Base-by-base conservation (phyloP, 2,113 vertebrate genomes). In the Lipophrys pholis region DNA sequence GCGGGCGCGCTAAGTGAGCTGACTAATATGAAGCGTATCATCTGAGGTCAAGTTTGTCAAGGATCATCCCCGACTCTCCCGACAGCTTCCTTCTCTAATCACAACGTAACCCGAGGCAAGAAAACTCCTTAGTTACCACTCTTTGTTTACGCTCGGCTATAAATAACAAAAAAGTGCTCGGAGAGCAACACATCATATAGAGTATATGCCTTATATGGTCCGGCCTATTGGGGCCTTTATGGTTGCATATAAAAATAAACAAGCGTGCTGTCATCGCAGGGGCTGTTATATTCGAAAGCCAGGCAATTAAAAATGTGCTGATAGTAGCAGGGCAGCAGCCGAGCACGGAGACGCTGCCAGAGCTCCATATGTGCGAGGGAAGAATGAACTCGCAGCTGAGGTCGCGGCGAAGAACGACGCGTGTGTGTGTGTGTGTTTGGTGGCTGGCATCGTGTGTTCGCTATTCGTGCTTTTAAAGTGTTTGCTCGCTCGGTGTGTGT, bases 251-350 rank as follows among this genome's bases (percentile, higher is more conserved):
- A 78, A 91, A 92, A 92, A 86, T 85, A 90, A 92, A 90, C 76
- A 87, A 87, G 72, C 73, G 41, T 72, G 78, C 80, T 87, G 80
- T 87, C 83, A 87, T 89, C 77, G 69, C 78, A 53, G 75, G 85
- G 69, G 70, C 82, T 83, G 78, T 83, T 90, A 69, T 76, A 78
- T 67, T 76, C 82, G 80, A 78, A 91, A 85, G 76, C 69, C 80
- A 87, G 63, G 76, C 78, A 80, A 85, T 90, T 88, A 76, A 88
- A 89, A 91, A 90, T 81, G 81, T 86, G 87, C 88, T 90, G 90
- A 90, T 89, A 85, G 83, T 81, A 79, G 88, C 85, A 76, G 73
- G 57, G 83, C 74, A 81, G 87, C 83, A 86, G 81, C 75, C 51
- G 71, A 82, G 81, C 55, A 53, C 73, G 39, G 78, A 80, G 56